Conservation (phyloP, 2,888 invertebrate species). For the Idaea biselata region DNA sequence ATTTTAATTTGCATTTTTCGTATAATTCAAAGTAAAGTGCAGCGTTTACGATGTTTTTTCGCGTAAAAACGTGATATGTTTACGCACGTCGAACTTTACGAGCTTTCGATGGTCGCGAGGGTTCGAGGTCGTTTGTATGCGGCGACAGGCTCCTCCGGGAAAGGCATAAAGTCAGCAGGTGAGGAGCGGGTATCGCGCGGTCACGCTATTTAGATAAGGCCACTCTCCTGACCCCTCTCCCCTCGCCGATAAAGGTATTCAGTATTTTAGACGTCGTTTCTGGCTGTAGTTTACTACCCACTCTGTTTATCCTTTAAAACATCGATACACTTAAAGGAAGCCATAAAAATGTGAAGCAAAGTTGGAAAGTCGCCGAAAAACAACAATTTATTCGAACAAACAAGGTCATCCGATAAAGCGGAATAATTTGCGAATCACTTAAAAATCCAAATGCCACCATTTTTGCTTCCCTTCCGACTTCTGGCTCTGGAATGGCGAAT, state of each 20-base stretch:
- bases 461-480: conserved; percentile 66
- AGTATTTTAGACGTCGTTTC: conserved; percentile 47
- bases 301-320: conserved; percentile 16
- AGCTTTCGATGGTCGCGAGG: conserved; percentile 52
- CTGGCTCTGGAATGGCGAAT: conserved; percentile 69
- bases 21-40: conserved; percentile 59
- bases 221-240: conserved; percentile 62
- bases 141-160: conserved; percentile 61
- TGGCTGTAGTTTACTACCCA: conserved; percentile 32
- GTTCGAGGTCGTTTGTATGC: conserved; percentile 70
- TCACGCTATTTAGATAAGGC: conserved; percentile 77
- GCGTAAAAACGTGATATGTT: conserved; percentile 45
- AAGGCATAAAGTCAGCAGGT: conserved; percentile 74
- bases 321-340: conserved; percentile 1
- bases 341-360: conserved; percentile 5
- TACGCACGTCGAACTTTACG: conserved; percentile 57
- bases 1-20: conserved; percentile 78
- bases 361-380: conserved; percentile 36
- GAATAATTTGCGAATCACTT: conserved; percentile 77
- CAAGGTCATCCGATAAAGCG: conserved; percentile 73
- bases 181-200: conserved; percentile 70
- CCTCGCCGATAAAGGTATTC: conserved; percentile 52
- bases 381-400: conserved; percentile 51
- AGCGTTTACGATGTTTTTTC: conserved; percentile 44
- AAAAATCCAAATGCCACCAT: conserved; percentile 73